Percentiles rank a stretch among this genome's conserved stretches.
Conservation (phyloP, 2,797 vertebrate species). For the Anabacerthia variegaticeps region DNA sequence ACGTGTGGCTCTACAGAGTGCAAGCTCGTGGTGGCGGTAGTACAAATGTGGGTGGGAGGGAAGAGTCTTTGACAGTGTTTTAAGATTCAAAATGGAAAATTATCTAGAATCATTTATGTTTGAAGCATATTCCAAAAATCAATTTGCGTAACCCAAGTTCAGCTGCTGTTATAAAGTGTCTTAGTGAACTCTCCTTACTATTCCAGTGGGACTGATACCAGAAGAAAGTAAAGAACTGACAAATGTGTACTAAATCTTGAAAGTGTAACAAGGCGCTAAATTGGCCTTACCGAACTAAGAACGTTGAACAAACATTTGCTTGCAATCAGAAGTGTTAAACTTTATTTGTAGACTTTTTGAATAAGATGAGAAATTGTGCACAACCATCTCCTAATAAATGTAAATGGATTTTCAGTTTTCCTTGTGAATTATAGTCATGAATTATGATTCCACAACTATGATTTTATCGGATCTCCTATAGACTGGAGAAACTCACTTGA, state of each 20-base stretch:
- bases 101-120: not conserved
- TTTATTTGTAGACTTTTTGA: slow-evolving; percentile 61
- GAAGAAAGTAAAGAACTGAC: slow-evolving; percentile 44
- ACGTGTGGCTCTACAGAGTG: not conserved
- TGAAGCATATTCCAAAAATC: slow-evolving; percentile 30
- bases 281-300: not conserved
- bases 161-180: slow-evolving; percentile 49
- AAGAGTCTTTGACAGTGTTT: not conserved
- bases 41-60: not conserved
- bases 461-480: not conserved
- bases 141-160: slow-evolving; percentile 37
- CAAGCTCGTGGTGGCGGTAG: not conserved
- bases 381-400: slow-evolving; percentile 64
- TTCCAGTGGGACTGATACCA: slow-evolving; percentile 18
- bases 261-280: slow-evolving; percentile 23
- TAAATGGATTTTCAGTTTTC: slow-evolving; percentile 54
- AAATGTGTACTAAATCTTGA: slow-evolving; percentile 33
- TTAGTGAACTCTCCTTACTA: slow-evolving; percentile 33
- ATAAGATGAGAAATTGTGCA: slow-evolving; percentile 55
- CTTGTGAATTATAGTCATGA: slow-evolving; percentile 57
- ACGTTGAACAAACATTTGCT: slow-evolving; percentile 40
- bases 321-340: slow-evolving; percentile 53
- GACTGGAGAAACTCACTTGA: not conserved
- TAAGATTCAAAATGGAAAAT: slow-evolving; percentile 10
- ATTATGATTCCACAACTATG: not conserved